These are phyloP conservation scores for Limosa lapponica DNA, from an alignment of 2,797 vertebrate species.

Conservation along the genomic window DNA sequence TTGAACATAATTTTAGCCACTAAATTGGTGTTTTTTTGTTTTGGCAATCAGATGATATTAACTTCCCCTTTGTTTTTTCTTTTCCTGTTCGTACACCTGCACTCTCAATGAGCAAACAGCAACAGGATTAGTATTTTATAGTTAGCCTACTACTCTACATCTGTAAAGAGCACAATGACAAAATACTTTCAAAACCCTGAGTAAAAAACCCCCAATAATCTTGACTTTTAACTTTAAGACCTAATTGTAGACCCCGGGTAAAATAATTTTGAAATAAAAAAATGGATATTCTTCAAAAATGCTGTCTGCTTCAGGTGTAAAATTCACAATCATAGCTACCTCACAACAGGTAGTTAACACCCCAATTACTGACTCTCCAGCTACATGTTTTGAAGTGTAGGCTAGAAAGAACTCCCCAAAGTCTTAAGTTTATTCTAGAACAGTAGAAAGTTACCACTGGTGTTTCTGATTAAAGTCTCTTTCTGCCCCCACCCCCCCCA, in stretches of 20 bases:
- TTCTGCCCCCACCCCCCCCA: background rate
- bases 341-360: background rate
- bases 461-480: slow-evolving; percentile 28
- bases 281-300: background rate
- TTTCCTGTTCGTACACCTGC: slow-evolving; percentile 71
- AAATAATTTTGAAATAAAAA: background rate
- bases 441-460: background rate
- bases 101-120: background rate
- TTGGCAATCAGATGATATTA: slow-evolving; percentile 2
- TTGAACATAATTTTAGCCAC: slow-evolving; percentile 50
- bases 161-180: background rate
- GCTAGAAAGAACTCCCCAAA: background rate
- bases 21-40: background rate
- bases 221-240: background rate
- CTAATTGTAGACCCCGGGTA: background rate
- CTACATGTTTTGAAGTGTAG: background rate
- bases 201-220: background rate
- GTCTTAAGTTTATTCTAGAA: slow-evolving; percentile 30
- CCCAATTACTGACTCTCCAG: background rate
- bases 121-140: background rate
- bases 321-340: background rate
- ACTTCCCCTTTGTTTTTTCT: slow-evolving; percentile 43
- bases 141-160: background rate
- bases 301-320: background rate
- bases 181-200: background rate